Base-by-base conservation (phyloP, 2,113 vertebrate genomes). In the Hemiprocne comata region DNA sequence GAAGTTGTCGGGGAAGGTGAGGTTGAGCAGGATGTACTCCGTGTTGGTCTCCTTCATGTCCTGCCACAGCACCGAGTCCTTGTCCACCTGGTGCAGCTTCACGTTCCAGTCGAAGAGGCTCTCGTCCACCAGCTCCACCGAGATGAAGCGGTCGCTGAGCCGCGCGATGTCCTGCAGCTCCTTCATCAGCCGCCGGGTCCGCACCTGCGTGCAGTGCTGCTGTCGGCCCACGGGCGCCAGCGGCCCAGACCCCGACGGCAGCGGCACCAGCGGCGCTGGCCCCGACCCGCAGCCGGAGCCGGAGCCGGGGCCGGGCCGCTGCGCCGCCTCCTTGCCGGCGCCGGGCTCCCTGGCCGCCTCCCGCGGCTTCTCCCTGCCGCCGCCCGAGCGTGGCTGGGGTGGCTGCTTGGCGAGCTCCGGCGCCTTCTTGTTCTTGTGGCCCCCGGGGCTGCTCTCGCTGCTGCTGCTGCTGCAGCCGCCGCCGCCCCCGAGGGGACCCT, bases 31-130 rank as follows among this genome's bases (percentile, higher is more conserved):
- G 92, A 99, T 99, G 98, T 97, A 99, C 98, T 99, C 99, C 81
- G 99, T 99, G 98, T 99, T 99, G 93, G 99, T 99, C 97, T 99
- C 99, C 98, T 99, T 99, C 99, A 99, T 99, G 99, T 99, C 99
- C 99, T 99, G 99, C 99, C 99, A 99, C 97, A 99, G 99, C 97
- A 99, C 99, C 69, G 99, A 99, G 98, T 99, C 99, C 98, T 99
- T 99, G 98, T 99, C 99, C 98, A 99, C 99, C 98, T 99, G 99
- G 98, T 99, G 99, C 98, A 99, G 98, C 98, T 99, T 99, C 97
- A 99, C 99, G 96, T 99, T 99, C 99, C 99, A 99, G 98, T 99
- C 99, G 95, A 98, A 99, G 87, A 99, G 99, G 98, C 99, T 99
- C 97, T 99, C 99, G 97, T 99, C 99, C 97, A 99, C 99, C 98